phyloP scores from a whole-genome alignment of 2,113 vertebrate genomes.

The Nansenia antarctica region DNA sequence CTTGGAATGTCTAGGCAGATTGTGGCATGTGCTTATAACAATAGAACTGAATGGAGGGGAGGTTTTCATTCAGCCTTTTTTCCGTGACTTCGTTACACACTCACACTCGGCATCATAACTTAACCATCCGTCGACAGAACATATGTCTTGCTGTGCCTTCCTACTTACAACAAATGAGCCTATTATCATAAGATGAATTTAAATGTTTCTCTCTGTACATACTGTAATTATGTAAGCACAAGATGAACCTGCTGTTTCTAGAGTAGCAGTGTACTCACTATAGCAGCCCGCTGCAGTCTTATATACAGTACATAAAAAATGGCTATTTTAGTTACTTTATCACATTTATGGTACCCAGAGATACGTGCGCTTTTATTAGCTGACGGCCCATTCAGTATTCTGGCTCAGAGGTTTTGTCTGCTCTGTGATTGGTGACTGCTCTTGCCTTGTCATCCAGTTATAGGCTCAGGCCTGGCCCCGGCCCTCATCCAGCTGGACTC shows the following conservation, averaged over 20 bases:
- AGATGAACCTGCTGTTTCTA: conserved; percentile 1
- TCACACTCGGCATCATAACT: not conserved
- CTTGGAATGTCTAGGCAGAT: conserved; percentile 21
- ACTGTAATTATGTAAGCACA: not conserved
- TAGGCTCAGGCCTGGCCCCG: conserved; percentile 10
- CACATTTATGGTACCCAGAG: conserved; percentile 33
- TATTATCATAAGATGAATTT: not conserved
- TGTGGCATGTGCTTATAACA: not conserved
- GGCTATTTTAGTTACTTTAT: too few relatives aligned
- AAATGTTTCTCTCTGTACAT: not conserved
- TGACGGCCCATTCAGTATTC: conserved; percentile 41
- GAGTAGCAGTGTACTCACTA: not conserved
- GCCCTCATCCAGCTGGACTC: conserved; percentile 35
- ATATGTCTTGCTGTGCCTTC: not conserved
- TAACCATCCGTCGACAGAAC: not conserved
- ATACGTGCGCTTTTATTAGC: conserved; percentile 34
- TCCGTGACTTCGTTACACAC: not conserved
- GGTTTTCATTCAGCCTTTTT: not conserved
- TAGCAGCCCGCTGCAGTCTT: not conserved
- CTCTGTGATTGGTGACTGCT: conserved; percentile 18
- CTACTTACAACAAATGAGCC: not conserved
- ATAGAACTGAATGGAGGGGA: not conserved
- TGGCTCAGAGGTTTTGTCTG: conserved; percentile 53
- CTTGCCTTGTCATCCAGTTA: conserved; percentile 29
- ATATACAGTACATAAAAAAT: too few relatives aligned